Evolutionary conservation across 2,113 vertebrate species (phyloP).

Genomic region (Struthio camelus): DNA sequence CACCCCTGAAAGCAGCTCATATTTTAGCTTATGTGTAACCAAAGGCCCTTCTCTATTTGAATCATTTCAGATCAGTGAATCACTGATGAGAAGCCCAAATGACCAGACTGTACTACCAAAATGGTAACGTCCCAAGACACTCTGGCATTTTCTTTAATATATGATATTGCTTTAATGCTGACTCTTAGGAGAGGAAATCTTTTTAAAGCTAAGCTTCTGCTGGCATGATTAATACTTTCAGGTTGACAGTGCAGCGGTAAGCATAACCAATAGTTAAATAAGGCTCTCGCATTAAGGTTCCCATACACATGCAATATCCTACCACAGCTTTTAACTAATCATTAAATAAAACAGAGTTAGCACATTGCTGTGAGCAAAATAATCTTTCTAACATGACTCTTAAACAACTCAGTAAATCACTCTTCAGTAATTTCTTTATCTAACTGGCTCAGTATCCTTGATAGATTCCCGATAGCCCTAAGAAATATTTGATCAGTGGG

Average conservation of each 20-base stretch:
- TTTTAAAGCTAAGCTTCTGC: not conserved
- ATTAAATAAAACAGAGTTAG: conserved; percentile 64
- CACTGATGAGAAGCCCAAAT: not conserved
- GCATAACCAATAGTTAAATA: conserved; percentile 50
- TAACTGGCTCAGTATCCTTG: conserved; percentile 62
- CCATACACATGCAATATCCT: not conserved
- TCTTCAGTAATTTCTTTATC: conserved; percentile 71
- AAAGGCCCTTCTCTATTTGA: not conserved
- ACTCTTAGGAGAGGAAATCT: not conserved
- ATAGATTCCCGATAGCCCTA: conserved; percentile 61
- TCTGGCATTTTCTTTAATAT: not conserved
- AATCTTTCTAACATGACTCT: conserved; percentile 63
- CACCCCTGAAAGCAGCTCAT: not conserved
- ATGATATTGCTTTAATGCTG: not conserved
- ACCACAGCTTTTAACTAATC: conserved; percentile 59
- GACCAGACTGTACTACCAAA: not conserved
- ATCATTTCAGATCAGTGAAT: not conserved
- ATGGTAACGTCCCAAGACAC: not conserved
- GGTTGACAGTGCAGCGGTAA: not conserved
- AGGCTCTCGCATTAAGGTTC: not conserved
- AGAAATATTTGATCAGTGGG: conserved; percentile 73
- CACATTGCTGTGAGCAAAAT: conserved; percentile 66
- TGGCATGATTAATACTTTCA: conserved; percentile 24
- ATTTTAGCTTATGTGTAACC: not conserved
- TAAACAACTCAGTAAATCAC: conserved; percentile 69